A percentile compares a stretch with the other conserved stretches of the same genome.
phyloP scores from a whole-genome alignment of 1,140 invertebrate species.

The Euura saliciscinereae region DNA sequence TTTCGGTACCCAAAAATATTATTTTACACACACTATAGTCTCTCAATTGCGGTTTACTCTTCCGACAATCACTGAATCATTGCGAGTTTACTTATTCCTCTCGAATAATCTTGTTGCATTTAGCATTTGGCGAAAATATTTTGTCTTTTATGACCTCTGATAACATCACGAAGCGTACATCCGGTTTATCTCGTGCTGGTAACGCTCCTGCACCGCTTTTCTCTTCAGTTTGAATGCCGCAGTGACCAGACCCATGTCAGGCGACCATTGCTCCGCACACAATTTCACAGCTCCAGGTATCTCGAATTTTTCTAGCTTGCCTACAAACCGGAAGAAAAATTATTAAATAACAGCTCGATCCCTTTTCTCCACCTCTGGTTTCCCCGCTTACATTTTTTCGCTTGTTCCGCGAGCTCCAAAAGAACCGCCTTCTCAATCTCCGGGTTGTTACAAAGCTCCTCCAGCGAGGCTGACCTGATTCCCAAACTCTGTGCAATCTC shows the following conservation, averaged over 20 bases:
- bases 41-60: too few species aligned
- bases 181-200: slow-evolving; percentile 86
- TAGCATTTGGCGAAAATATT: background rate
- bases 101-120: background rate
- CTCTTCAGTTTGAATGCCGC: slow-evolving; percentile 97
- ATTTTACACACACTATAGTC: too few species aligned
- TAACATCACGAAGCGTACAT: slow-evolving; percentile 88
- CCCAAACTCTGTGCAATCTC: slow-evolving; percentile 72
- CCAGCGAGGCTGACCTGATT: slow-evolving; percentile 65
- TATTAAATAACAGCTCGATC: background rate
- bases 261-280: slow-evolving; percentile 91
- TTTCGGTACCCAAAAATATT: too few species aligned
- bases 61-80: too few species aligned
- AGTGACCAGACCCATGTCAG: slow-evolving; percentile 95
- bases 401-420: slow-evolving; percentile 79
- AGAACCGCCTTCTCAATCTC: slow-evolving; percentile 79
- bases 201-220: slow-evolving; percentile 92
- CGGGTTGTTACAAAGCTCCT: slow-evolving; percentile 76
- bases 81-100: too few species aligned
- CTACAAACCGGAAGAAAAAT: slow-evolving; percentile 54
- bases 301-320: slow-evolving; percentile 87
- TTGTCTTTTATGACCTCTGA: background rate
- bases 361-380: too few species aligned
- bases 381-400: slow-evolving; percentile 75
- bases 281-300: slow-evolving; percentile 91